phyloP scores from a whole-genome alignment of 2,797 vertebrate genomes.

The Apogon talboti region DNA sequence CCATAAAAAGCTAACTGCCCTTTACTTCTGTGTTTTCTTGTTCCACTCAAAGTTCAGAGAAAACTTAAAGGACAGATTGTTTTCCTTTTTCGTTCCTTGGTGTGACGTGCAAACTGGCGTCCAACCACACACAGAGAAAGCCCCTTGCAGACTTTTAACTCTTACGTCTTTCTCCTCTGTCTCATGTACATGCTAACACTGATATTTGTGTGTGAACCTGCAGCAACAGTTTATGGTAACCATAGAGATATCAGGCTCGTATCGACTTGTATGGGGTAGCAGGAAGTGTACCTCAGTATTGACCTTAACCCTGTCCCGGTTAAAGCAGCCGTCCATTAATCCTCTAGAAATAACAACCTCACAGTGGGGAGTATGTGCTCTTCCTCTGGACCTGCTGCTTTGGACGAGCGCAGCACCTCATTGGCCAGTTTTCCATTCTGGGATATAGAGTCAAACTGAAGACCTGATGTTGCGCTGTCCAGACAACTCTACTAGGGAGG shows the following conservation, averaged over 20 bases:
- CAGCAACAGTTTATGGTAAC: constrained; percentile 69
- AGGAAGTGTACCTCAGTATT: constrained; percentile 73
- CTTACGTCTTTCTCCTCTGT: background rate
- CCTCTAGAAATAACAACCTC: constrained; percentile 63
- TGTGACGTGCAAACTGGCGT: constrained; percentile 46
- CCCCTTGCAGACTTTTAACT: background rate
- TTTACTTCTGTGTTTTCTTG: constrained; percentile 24
- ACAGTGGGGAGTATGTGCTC: constrained; percentile 56
- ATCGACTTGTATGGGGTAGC: constrained; percentile 70
- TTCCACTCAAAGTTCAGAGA: constrained; percentile 16
- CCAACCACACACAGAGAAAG: constrained; percentile 32
- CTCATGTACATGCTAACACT: background rate
- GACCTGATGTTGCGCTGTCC: constrained; percentile 34
- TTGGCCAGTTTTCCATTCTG: constrained; percentile 47
- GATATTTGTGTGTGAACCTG: constrained; percentile 32
- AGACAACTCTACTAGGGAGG: constrained; percentile 6
- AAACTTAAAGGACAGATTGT: constrained; percentile 22
- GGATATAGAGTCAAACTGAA: constrained; percentile 43
- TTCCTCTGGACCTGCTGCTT: constrained; percentile 57
- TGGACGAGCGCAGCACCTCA: constrained; percentile 43
- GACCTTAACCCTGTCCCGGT: constrained; percentile 62
- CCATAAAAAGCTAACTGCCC: constrained; percentile 46
- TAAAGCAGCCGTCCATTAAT: constrained; percentile 58
- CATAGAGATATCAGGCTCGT: constrained; percentile 71
- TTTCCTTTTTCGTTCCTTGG: background rate